Evolutionary conservation across 2,888 invertebrate species (phyloP), one percentile per base, ranked within the genome.

Genomic region (Dasysyrphus tricinctus): DNA sequence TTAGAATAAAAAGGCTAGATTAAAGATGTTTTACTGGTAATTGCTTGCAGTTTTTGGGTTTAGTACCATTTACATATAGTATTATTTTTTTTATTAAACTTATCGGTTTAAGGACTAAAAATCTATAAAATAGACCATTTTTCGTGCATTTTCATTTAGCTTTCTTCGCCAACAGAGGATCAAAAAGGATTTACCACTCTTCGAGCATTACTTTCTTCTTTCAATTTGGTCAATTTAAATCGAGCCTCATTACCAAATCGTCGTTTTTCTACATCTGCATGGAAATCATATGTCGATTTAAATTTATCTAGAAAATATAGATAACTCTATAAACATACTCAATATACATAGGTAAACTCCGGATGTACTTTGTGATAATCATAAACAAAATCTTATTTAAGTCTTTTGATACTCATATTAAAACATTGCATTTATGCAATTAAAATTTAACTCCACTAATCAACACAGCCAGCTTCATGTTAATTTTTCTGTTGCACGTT

Each of bases 241-340:
- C 84, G 80, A 54, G 32, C 69, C n/a, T 42, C 63, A 11, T 29
- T 80, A 14, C 61, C 80, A 39, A 76, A 44, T 56, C 80, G 84
- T 34, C 65, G 73, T 4, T 56, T 80, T 39, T 73, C 80, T 29
- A 44, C 67, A 42, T 77, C 80, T 37, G 59, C 72, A 54, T 80
- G 80, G 76, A 85, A 77, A 32, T 59, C 80, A 32, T 73, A 75
- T 75, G 57, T 80, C 63, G 75, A 83, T 80, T 75, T 83, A 51
- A 72, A 75, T 32, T 59, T 65, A 1, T 44, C 56, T n/a, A 70
- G 74, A 56, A 80, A 74, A 47, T 74, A 83, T 11, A 70, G 65
- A 74, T 44, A 56, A 44, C 5, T 29, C 47, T 37, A 6, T 44
- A 44, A 9, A 8, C 9, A 47, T 5, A 24, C 1, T 5, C 34